Percentiles rank a stretch among this genome's conserved stretches.
These are phyloP conservation scores for Carterocephalus palaemon DNA, from an alignment of 2,888 invertebrate genomes.

Conservation along the genomic window DNA sequence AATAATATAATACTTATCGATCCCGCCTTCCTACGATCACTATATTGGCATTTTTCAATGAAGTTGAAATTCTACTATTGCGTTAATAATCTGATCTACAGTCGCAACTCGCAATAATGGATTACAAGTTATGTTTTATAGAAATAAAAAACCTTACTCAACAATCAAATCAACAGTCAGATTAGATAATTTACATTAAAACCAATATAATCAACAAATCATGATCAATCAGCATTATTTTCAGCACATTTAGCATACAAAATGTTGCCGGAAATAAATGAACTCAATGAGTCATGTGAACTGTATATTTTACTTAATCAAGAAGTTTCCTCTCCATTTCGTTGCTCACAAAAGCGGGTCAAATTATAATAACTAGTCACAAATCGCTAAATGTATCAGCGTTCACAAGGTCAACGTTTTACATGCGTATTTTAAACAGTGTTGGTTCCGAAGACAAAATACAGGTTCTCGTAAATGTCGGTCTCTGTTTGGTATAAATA, in stretches of 20 bases:
- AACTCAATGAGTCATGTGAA: constrained; percentile 2
- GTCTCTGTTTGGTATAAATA: constrained; percentile 27
- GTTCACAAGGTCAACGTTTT: constrained; percentile 14
- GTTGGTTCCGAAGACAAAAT: constrained; percentile 12
- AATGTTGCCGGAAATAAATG: constrained; percentile 3
- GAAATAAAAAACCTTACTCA: too few species aligned
- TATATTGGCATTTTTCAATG: neutral
- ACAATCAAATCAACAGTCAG: too few species aligned
- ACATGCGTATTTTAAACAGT: constrained; percentile 21
- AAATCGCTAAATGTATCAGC: constrained; percentile 6
- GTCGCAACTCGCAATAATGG: too few species aligned
- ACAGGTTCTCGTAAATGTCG: constrained; percentile 12
- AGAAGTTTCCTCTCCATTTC: constrained; percentile 41
- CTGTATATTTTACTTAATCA: constrained; percentile 51
- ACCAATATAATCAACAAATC: constrained; percentile 5
- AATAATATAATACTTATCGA: constrained; percentile 29
- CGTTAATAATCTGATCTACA: too few species aligned
- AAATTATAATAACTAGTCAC: constrained; percentile 2
- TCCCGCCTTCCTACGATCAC: constrained; percentile 5
- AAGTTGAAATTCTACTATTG: constrained; percentile 7
- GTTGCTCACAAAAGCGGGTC: constrained; percentile 2
- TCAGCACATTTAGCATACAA: constrained; percentile 8
- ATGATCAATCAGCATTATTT: neutral
- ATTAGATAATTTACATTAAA: too few species aligned
- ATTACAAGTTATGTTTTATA: too few species aligned